phyloP scores from a whole-genome alignment of 2,797 vertebrate species.

The Chaenodraco wilsoni region DNA sequence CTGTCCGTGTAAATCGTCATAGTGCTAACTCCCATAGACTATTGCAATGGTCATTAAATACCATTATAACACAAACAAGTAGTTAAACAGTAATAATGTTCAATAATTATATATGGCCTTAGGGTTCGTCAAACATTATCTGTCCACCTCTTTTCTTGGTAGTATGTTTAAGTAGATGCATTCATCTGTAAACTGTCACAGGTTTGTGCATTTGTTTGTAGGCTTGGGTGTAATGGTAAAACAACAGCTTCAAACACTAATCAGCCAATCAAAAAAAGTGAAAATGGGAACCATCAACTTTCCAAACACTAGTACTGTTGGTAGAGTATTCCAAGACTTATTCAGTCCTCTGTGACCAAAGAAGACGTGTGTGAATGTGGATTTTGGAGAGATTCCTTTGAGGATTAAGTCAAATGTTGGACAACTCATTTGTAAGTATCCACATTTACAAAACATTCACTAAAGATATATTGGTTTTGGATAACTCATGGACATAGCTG shows the following conservation, averaged over 20 bases:
- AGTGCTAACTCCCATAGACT: background rate
- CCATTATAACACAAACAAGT: background rate
- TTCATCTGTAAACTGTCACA: slow-evolving; percentile 6
- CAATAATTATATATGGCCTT: background rate
- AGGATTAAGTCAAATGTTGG: background rate
- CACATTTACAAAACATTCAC: background rate
- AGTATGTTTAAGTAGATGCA: slow-evolving; percentile 4
- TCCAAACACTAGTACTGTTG: slow-evolving; percentile 1
- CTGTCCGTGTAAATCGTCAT: slow-evolving; percentile 2
- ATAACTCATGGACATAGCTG: slow-evolving; percentile 4
- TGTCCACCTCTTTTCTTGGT: background rate
- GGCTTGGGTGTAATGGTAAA: slow-evolving; percentile 12
- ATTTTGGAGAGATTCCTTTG: background rate
- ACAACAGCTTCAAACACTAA: slow-evolving; percentile 27
- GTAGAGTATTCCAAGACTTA: slow-evolving; percentile 16
- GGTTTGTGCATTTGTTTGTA: slow-evolving; percentile 13
- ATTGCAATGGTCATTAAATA: background rate
- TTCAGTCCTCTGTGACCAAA: background rate
- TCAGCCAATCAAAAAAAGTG: slow-evolving; percentile 24
- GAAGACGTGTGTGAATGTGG: background rate
- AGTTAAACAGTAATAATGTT: background rate
- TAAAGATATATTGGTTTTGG: background rate
- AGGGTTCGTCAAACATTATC: background rate
- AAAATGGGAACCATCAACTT: slow-evolving; percentile 11
- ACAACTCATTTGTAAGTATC: background rate